Percentiles rank a stretch among this genome's conserved stretches.
phyloP scores from a whole-genome alignment of 2,888 invertebrate genomes.

The Hemaris fuciformis region DNA sequence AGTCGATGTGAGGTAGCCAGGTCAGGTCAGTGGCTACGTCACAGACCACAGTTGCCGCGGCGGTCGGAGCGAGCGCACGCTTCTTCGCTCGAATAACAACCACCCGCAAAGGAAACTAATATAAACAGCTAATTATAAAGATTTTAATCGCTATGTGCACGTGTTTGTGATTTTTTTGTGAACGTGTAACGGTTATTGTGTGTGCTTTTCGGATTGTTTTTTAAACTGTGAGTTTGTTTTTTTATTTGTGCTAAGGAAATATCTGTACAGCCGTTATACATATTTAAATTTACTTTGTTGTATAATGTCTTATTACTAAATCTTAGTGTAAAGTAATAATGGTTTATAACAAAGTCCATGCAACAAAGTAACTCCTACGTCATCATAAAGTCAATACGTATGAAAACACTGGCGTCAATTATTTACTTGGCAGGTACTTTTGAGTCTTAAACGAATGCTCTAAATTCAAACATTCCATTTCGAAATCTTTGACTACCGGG shows the following conservation, averaged over 20 bases:
- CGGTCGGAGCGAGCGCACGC: constrained; percentile 36
- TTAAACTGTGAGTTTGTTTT: constrained; percentile 20
- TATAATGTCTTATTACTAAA: too few species aligned
- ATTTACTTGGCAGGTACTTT: too few species aligned
- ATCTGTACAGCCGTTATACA: neutral
- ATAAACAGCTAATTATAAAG: constrained; percentile 48
- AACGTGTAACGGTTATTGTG: constrained; percentile 22
- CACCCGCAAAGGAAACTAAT: constrained; percentile 54
- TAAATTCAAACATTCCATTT: too few species aligned
- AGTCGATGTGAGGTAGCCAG: neutral
- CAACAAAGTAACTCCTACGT: too few species aligned
- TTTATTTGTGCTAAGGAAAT: constrained; percentile 6
- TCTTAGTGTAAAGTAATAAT: too few species aligned
- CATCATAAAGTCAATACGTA: too few species aligned
- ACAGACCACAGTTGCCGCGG: constrained; percentile 24
- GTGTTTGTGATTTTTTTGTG: constrained; percentile 21
- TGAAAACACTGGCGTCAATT: too few species aligned
- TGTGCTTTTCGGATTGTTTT: constrained; percentile 9
- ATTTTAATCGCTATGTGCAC: constrained; percentile 38
- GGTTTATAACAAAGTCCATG: too few species aligned
- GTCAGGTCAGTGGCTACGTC: constrained; percentile 19
- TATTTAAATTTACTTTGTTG: too few species aligned
- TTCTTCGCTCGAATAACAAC: constrained; percentile 26
- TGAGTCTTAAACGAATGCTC: too few species aligned
- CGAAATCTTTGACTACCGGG: too few species aligned